Evolutionary conservation across 2,113 vertebrate genomes (phyloP).

Genomic region (Festucalex cinctus): DNA sequence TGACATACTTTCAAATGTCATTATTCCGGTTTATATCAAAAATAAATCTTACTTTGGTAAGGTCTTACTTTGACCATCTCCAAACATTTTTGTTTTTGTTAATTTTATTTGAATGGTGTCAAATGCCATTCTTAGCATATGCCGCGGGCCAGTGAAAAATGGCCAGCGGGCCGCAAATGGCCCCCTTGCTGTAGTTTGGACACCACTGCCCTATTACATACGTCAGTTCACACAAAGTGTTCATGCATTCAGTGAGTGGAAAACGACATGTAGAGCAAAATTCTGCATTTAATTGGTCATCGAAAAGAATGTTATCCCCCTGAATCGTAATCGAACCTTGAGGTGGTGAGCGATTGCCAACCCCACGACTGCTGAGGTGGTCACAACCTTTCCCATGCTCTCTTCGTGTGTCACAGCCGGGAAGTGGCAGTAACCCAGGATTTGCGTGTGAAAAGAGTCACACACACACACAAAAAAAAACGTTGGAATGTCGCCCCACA

Average conservation of each 20-base stretch:
- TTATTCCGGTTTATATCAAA: too few species aligned
- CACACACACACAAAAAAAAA: constrained; percentile 32
- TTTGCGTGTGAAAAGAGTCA: constrained; percentile 63
- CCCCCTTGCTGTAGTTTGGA: too few species aligned
- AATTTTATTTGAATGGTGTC: too few species aligned
- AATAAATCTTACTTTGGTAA: too few species aligned
- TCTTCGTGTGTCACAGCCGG: constrained; percentile 41
- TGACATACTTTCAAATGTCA: too few species aligned
- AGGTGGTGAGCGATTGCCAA: constrained; percentile 8
- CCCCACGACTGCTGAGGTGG: constrained; percentile 38
- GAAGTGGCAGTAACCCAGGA: constrained; percentile 54
- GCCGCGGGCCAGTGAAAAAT: too few species aligned
- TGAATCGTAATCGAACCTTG: background rate
- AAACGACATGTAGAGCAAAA: background rate
- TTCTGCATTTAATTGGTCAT: background rate
- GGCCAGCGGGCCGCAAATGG: too few species aligned
- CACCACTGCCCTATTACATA: too few species aligned
- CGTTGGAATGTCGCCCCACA: constrained; percentile 52
- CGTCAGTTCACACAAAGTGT: background rate
- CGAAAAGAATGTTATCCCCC: background rate
- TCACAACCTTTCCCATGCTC: constrained; percentile 64
- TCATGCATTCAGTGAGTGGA: background rate
- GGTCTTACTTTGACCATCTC: too few species aligned
- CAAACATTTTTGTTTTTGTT: too few species aligned
- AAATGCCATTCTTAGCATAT: too few species aligned